Percentiles rank a stretch among this genome's conserved stretches.
Conservation (phyloP, 2,888 invertebrate species). For the Corythucha ciliata region DNA sequence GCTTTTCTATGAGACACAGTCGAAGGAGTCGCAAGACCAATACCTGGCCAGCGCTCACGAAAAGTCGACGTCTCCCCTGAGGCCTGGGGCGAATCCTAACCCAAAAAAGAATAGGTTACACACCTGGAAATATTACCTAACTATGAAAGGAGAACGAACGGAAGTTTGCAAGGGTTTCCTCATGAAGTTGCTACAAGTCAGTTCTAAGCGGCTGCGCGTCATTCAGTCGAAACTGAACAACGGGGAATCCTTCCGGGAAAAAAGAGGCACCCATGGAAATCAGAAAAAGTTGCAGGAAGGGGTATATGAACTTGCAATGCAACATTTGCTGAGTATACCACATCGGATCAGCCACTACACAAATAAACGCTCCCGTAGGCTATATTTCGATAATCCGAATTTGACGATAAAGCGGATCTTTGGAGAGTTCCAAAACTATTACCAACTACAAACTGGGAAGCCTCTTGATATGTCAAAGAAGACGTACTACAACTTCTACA, state of each 20-base stretch:
- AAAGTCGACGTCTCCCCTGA: slow-evolving; percentile 1
- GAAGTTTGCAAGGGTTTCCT: slow-evolving; percentile 17
- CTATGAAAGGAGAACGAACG: not conserved
- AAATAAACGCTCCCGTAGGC: slow-evolving; percentile 7
- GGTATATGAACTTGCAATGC: slow-evolving; percentile 18
- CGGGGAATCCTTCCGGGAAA: slow-evolving; percentile 11
- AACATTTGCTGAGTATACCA: slow-evolving; percentile 21
- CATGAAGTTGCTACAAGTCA: slow-evolving; percentile 1
- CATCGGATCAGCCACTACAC: slow-evolving; percentile 18
- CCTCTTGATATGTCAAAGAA: slow-evolving; percentile 23
- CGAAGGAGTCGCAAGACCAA: slow-evolving; percentile 16
- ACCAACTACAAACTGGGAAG: slow-evolving; percentile 17
- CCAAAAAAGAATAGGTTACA: not conserved
- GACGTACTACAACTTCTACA: slow-evolving; percentile 28
- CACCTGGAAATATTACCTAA: slow-evolving; percentile 10
- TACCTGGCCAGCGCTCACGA: slow-evolving; percentile 8
- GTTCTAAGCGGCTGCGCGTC: slow-evolving; percentile 8
- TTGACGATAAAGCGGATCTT: slow-evolving; percentile 18
- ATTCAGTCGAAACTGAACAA: slow-evolving; percentile 10
- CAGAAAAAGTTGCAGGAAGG: slow-evolving; percentile 18
- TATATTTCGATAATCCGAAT: slow-evolving; percentile 21
- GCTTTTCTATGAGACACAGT: slow-evolving; percentile 9
- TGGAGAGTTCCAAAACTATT: slow-evolving; percentile 14
- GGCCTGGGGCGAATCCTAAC: slow-evolving; percentile 6
- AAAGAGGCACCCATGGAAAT: slow-evolving; percentile 24